phyloP scores from a whole-genome alignment of 2,797 vertebrate genomes.

The Coendou prehensilis region DNA sequence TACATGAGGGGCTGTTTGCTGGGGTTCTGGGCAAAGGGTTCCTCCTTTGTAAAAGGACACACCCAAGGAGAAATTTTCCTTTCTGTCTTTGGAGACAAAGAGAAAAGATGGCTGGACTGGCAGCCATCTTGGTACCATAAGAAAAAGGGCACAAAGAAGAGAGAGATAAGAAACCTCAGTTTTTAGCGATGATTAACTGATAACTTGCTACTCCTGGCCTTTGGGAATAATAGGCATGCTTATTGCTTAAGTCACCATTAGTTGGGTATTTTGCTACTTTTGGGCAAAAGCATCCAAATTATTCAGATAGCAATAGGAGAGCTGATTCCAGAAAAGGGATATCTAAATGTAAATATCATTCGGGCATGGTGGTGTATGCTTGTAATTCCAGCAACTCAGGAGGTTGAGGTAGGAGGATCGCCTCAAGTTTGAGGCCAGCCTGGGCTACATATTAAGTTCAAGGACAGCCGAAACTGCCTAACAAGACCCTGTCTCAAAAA shows the following conservation, averaged over 20 bases:
- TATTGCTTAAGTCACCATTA: neutral
- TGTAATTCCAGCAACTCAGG: neutral
- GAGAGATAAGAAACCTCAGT: neutral
- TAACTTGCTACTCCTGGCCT: neutral
- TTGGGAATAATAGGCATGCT: neutral
- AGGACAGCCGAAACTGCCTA: neutral
- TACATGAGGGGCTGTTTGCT: neutral
- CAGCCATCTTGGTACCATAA: neutral
- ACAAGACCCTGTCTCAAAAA: neutral
- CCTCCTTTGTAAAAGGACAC: neutral
- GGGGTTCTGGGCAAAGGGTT: neutral
- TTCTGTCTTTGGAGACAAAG: neutral
- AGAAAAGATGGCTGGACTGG: neutral
- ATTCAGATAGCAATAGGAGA: neutral
- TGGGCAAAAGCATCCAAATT: constrained; percentile 25
- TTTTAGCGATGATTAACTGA: neutral
- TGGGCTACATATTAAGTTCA: neutral
- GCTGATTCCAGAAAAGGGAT: neutral
- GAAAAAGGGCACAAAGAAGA: neutral
- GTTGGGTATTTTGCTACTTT: neutral
- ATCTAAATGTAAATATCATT: neutral
- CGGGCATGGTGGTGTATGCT: neutral
- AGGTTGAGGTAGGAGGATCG: neutral
- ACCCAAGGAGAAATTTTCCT: neutral
- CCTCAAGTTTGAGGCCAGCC: neutral